phyloP scores from a whole-genome alignment of 30 jellyfish, hydroid and myxozoan genomes.

The Catostylus mosaicus region DNA sequence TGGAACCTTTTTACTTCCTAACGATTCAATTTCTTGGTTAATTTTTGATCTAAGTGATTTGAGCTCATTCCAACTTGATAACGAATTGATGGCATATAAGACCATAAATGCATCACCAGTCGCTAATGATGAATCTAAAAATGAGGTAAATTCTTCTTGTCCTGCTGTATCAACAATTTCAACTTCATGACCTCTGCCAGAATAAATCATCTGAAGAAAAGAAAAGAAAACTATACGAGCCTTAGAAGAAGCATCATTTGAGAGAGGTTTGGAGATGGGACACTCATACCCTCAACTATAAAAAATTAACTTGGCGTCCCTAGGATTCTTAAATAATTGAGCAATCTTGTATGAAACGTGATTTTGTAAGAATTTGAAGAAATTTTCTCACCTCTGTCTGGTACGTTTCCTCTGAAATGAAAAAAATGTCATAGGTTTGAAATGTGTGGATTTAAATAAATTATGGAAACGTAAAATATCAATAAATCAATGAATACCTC shows the following conservation, averaged over 20 bases:
- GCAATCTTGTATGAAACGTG: too few relatives aligned
- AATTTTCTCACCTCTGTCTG: constrained; percentile 65
- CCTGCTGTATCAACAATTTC: constrained; percentile 98
- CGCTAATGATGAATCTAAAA: constrained; percentile 92
- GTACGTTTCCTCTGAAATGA: constrained; percentile 76
- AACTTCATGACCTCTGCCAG: constrained; percentile 83
- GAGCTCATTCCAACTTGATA: constrained; percentile 91
- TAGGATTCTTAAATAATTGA: too few relatives aligned
- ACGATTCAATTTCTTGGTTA: constrained; percentile 57
- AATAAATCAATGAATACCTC: neutral
- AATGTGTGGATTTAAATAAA: neutral
- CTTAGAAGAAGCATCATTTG: too few relatives aligned
- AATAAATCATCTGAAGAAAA: constrained; percentile 48
- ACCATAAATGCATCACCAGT: constrained; percentile 97
- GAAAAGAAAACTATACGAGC: too few relatives aligned
- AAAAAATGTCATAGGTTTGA: neutral
- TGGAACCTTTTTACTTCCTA: constrained; percentile 69
- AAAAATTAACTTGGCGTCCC: too few relatives aligned
- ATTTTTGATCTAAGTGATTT: constrained; percentile 78
- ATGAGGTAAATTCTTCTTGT: constrained; percentile 95
- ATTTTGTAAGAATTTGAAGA: neutral
- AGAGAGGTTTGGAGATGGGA: too few relatives aligned
- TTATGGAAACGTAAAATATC: neutral
- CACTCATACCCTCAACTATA: too few relatives aligned
- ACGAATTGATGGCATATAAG: constrained; percentile 87